Conservation (phyloP, 2,113 vertebrate species). For the Cryptomyrus ogoouensis region DNA sequence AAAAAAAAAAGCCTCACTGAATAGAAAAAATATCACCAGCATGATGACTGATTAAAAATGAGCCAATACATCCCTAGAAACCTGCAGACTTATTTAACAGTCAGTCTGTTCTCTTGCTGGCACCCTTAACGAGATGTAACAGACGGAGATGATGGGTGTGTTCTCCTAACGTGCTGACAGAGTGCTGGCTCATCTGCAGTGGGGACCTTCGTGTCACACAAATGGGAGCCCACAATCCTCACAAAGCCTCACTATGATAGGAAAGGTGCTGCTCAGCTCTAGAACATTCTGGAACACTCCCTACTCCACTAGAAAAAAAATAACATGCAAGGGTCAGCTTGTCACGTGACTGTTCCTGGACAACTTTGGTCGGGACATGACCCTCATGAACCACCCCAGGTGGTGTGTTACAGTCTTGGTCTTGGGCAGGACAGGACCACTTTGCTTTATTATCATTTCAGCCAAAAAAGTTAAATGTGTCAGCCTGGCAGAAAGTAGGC, state of each 20-base stretch:
- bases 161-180: background rate
- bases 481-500: background rate
- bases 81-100: background rate
- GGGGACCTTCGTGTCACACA: background rate
- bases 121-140: background rate
- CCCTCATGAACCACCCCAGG: background rate
- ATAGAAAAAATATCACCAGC: background rate
- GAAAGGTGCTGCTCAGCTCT: background rate
- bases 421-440: background rate
- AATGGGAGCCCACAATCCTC: background rate
- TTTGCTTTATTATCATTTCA: background rate
- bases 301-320: background rate
- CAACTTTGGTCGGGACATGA: background rate
- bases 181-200: background rate
- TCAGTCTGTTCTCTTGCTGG: background rate
- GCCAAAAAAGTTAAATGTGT: background rate
- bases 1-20: background rate
- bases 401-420: background rate
- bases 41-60: constrained; percentile 1
- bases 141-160: background rate
- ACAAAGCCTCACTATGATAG: background rate
- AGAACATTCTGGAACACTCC: background rate
- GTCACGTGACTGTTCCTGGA: background rate
- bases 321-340: background rate
- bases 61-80: background rate